Evolutionary conservation across 2,113 vertebrate genomes (phyloP).

Genomic region (Ochotona princeps): DNA sequence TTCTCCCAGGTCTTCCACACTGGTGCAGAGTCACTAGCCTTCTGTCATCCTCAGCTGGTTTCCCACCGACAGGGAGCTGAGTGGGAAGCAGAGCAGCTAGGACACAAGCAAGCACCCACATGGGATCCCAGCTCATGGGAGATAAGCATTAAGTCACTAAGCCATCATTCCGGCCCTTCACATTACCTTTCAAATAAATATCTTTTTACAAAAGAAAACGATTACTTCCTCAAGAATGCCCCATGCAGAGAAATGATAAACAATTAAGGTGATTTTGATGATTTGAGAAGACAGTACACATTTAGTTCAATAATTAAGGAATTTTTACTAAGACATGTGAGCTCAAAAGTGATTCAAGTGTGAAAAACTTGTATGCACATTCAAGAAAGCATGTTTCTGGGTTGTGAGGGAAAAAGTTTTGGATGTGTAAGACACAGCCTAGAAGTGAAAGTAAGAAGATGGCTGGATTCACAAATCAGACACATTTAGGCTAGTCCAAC

Average conservation of each 20-base stretch:
- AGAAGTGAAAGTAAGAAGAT: neutral
- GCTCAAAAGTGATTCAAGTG: neutral
- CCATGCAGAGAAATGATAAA: neutral
- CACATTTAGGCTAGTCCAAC: neutral
- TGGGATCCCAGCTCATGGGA: too few species aligned
- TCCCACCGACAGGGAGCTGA: too few species aligned
- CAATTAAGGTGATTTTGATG: neutral
- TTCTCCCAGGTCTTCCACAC: too few species aligned
- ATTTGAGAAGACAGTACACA: neutral
- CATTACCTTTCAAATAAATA: too few species aligned
- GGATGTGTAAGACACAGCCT: neutral
- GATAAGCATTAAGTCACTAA: too few species aligned
- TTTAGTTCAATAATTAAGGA: neutral
- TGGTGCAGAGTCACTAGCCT: too few species aligned
- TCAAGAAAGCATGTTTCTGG: neutral
- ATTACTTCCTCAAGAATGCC: neutral
- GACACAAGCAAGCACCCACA: too few species aligned
- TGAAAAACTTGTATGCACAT: neutral
- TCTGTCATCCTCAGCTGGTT: too few species aligned
- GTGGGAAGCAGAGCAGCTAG: too few species aligned
- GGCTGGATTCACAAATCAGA: neutral
- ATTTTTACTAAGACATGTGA: slow-evolving; percentile 5
- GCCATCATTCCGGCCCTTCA: too few species aligned
- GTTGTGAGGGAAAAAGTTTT: neutral
- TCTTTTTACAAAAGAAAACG: too few species aligned